Conservation (phyloP, 2,888 invertebrate genomes). For the Dasypogon diadema region DNA sequence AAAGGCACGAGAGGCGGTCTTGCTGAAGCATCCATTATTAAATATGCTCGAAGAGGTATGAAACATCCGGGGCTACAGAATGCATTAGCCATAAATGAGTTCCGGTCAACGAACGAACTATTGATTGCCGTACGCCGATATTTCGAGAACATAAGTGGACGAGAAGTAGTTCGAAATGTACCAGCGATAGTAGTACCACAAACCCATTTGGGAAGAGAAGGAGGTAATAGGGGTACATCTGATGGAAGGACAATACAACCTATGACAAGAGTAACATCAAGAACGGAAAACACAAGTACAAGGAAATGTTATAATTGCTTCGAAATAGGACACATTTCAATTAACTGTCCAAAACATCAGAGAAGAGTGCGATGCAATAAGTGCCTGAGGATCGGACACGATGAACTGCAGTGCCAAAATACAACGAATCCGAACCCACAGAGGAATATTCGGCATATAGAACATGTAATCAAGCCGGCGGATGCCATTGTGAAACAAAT, state of each 20-base stretch:
- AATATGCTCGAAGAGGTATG: neutral
- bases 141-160: neutral
- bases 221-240: neutral
- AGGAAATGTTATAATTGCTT: neutral
- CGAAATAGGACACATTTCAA: neutral
- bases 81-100: neutral
- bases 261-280: no score
- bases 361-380: neutral
- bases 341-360: neutral
- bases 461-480: neutral
- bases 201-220: neutral
- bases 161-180: neutral
- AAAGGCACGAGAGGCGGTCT: neutral
- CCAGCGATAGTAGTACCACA: neutral
- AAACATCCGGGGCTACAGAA: neutral
- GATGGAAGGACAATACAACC: neutral
- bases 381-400: neutral
- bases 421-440: neutral
- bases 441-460: neutral
- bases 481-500: neutral
- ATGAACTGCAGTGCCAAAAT: neutral
- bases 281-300: neutral
- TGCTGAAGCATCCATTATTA: neutral
- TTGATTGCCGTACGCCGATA: neutral
- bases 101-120: neutral